Evolutionary conservation across 2,797 vertebrate genomes (phyloP), one percentile per base, ranked within the genome.

Genomic region (Kryptolebias ocellatus): DNA sequence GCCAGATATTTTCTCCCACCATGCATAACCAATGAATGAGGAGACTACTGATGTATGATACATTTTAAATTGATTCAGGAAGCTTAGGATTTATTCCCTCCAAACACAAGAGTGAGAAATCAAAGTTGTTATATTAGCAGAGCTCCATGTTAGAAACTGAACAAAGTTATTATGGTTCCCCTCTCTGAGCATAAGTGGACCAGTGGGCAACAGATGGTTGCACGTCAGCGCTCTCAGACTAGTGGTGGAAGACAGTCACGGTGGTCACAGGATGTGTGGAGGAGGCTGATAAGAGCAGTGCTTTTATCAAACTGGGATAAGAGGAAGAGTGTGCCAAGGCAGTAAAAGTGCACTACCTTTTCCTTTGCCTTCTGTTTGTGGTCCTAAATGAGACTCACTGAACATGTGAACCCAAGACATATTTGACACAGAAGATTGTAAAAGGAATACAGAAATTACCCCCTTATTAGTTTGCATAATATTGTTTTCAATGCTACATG

Each of bases 211-310:
- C 64, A 56, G 70, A 31, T 27, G 52, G 78, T 65, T 80, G 69
- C 60, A 79, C 79, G 83, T 76, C 60, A 4, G 53, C 64, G 76
- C 45, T 56, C 20, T 51, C 11, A 5, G n/a, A 71, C 64, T 57
- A 29, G 65, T 56, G 53, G 53, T 46, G 64, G 66, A 79, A 88
- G 83, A 76, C 58, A 73, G 78, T 81, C 63, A 77, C 78, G 28
- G 70, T 69, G 79, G 78, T 83, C 79, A 80, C 60, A 60, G 71
- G 73, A 70, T 44, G 69, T 55, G 76, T 84, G 81, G 71, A 69
- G 71, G 62, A 78, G 67, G 64, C 64, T 83, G 87, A 91, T 86
- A 87, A 88, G 72, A 79, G 68, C 59, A 16, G 56, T 2, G 59
- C 63, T 68, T 66, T 70, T 67, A 76, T 78, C 64, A 79, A 65